Conservation (phyloP, 2,113 vertebrate species). For the Vicugna pacos region DNA sequence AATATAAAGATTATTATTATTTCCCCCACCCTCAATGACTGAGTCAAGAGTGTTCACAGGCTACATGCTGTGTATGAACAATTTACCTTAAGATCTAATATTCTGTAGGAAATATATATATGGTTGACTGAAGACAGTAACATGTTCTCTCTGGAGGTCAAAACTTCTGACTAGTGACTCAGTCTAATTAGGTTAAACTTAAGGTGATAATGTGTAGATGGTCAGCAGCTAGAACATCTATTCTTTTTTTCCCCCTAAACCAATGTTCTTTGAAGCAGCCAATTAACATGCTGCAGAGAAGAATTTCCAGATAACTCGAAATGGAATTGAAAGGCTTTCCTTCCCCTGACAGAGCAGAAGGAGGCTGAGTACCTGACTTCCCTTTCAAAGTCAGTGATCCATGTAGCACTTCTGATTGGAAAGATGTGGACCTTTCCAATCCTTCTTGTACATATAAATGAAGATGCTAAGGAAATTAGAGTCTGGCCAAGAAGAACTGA, state of each 20-base stretch:
- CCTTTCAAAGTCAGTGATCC: constrained; percentile 76
- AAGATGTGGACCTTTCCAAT: constrained; percentile 70
- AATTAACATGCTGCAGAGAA: constrained; percentile 79
- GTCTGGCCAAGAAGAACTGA: constrained; percentile 27
- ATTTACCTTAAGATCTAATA: constrained; percentile 42
- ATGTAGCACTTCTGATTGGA: constrained; percentile 67
- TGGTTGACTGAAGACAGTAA: constrained; percentile 56
- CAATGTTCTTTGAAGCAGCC: constrained; percentile 75
- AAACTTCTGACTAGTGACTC: constrained; percentile 67
- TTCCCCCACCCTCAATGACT: not conserved
- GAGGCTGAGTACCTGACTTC: constrained; percentile 61
- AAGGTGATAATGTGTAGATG: constrained; percentile 77
- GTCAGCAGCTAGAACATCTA: constrained; percentile 71
- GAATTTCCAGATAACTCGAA: constrained; percentile 65
- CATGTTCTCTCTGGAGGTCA: constrained; percentile 74
- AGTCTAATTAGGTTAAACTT: constrained; percentile 80
- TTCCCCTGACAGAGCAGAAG: constrained; percentile 63
- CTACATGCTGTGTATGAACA: not conserved
- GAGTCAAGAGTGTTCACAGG: constrained; percentile 14
- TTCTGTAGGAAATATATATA: constrained; percentile 28
- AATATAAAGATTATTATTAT: not conserved
- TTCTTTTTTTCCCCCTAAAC: constrained; percentile 65
- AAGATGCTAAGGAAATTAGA: constrained; percentile 63
- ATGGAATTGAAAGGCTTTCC: constrained; percentile 70
- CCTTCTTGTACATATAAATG: constrained; percentile 64